A percentile compares a stretch with the other conserved stretches of the same genome.
phyloP scores from a whole-genome alignment of 1,140 invertebrate genomes.

The Zaprionus capensis region DNA sequence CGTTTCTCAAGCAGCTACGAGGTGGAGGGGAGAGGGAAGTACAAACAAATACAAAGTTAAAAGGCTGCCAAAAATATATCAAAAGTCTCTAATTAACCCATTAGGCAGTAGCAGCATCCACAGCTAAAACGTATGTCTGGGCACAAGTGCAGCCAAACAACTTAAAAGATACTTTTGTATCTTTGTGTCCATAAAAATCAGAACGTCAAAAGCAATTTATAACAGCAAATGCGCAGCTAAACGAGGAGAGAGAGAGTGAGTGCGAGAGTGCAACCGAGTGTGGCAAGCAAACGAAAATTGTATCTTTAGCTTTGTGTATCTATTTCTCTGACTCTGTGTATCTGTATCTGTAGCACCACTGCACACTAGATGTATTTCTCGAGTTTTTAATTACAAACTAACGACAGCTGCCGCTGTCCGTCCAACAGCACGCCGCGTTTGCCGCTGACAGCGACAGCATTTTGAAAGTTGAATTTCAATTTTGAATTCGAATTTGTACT shows the following conservation, averaged over 20 bases:
- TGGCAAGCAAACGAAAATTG: constrained; percentile 35
- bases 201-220: constrained; percentile 77
- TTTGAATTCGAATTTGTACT: constrained; percentile 59
- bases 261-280: constrained; percentile 69
- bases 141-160: constrained; percentile 44
- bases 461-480: constrained; percentile 67
- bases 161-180: constrained; percentile 43
- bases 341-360: constrained; percentile 25
- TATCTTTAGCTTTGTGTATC: constrained; percentile 42
- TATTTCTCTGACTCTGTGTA: constrained; percentile 16
- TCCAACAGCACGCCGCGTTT: constrained; percentile 36
- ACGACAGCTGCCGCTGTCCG: constrained; percentile 80
- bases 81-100: constrained; percentile 63
- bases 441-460: constrained; percentile 57
- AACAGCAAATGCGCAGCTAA: constrained; percentile 67
- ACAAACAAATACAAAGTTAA: constrained; percentile 24
- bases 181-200: constrained; percentile 57
- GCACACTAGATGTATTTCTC: constrained; percentile 68
- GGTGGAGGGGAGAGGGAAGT: not conserved
- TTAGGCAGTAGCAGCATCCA: constrained; percentile 27
- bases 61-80: constrained; percentile 53
- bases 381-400: constrained; percentile 83
- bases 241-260: constrained; percentile 47
- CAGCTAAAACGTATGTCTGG: constrained; percentile 48
- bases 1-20: constrained; percentile 89